phyloP scores from a whole-genome alignment of 2,113 vertebrate species.

The Amphiprion percula region DNA sequence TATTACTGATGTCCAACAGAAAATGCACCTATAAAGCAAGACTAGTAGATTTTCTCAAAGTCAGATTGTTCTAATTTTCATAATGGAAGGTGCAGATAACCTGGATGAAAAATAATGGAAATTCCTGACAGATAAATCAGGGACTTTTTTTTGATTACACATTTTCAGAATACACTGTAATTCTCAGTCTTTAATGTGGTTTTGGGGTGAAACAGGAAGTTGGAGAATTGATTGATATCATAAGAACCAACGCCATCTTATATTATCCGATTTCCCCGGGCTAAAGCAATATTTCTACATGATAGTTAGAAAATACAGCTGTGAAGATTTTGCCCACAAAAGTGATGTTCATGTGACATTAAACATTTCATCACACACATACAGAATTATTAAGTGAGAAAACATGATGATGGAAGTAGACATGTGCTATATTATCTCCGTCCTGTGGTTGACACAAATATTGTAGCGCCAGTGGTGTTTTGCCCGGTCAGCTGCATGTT shows the following conservation, averaged over 20 bases:
- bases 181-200: no score
- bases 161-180: not conserved
- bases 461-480: constrained; percentile 41
- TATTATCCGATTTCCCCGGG: not conserved
- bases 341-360: not conserved
- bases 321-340: not conserved
- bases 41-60: not conserved
- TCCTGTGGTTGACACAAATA: not conserved
- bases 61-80: no score
- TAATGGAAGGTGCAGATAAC: no score
- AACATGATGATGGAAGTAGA: constrained; percentile 10
- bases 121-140: not conserved
- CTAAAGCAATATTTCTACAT: not conserved
- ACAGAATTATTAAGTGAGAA: constrained; percentile 1
- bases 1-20: not conserved
- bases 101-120: no score
- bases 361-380: not conserved
- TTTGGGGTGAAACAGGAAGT: no score
- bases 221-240: no score
- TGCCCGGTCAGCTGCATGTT: constrained; percentile 17
- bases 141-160: not conserved
- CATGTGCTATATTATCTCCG: constrained; percentile 3
- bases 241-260: not conserved
- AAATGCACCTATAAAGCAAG: not conserved
- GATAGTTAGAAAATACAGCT: not conserved